Percentiles rank a stretch among this genome's conserved stretches.
Evolutionary conservation across 2,113 vertebrate genomes (phyloP).

Genomic region (Oncorhynchus masou): DNA sequence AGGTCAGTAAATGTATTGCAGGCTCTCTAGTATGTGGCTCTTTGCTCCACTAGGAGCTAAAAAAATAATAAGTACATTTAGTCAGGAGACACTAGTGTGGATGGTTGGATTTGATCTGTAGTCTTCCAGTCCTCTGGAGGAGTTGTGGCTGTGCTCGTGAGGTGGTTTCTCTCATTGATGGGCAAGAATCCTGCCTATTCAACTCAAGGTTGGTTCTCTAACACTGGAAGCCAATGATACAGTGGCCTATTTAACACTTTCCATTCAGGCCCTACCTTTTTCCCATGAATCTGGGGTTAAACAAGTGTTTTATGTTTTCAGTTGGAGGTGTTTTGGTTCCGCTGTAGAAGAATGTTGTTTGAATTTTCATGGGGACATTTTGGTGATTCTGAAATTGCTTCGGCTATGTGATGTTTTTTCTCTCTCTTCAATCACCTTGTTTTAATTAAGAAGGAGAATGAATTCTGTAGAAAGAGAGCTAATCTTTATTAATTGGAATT

Average conservation of each 20-base stretch:
- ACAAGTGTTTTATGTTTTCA: constrained; percentile 10
- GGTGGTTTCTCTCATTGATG: no score
- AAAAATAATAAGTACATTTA: no score
- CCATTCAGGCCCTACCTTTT: neutral
- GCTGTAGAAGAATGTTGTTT: neutral
- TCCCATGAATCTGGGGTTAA: constrained; percentile 10
- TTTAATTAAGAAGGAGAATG: constrained; percentile 63
- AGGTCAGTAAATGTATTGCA: neutral
- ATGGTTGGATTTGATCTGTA: no score
- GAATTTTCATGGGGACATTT: neutral
- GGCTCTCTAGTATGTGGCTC: no score
- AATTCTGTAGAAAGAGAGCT: constrained; percentile 50
- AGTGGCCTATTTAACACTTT: no score
- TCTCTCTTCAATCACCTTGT: constrained; percentile 49
- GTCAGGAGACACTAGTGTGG: no score
- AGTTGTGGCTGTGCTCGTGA: no score
- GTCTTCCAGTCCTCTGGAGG: no score
- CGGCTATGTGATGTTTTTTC: constrained; percentile 24
- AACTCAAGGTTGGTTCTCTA: no score
- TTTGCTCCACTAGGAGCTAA: no score
- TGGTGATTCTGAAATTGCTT: constrained; percentile 5
- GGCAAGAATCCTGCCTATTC: no score
- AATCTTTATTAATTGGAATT: constrained; percentile 70
- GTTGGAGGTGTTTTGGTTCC: neutral
- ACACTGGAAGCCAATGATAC: no score